Base-by-base conservation (phyloP, 1,140 invertebrate genomes). In the Maniola jurtina region DNA sequence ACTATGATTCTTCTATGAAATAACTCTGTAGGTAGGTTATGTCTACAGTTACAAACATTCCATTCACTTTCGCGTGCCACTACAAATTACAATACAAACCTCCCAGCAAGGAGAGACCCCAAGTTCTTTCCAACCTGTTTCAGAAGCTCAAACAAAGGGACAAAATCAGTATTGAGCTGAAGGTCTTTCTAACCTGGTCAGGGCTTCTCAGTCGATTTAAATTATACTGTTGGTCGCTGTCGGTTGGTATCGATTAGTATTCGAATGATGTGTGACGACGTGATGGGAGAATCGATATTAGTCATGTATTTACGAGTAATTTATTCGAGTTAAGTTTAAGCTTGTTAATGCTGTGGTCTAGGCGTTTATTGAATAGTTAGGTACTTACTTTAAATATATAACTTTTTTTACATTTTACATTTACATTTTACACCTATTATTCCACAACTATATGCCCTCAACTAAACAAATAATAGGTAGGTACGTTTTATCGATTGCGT, bases 311-410 rank as follows among this genome's bases (percentile, higher is more conserved):
- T 25, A 25, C 25, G 25, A 25, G 52, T 54, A 54, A 38, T 40
- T 40, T 35, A 38, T 57, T 40, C n/a, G 55, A 15, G 55, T 55
- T 57, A 57, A 57, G 14, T 38, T 38, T 57, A 57, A 56, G 54
- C 54, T n/a, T 33, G 48, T 52, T 56, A 56, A 56, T 36, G 54
- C 54, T 9, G 2, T n/a, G 2, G 54, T 56, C 54, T 36, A 56
- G 54, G 34, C 54, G 54, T 52, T 48, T 25, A 25, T 25, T n/a
- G n/a, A n/a, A 25, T 25, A 25, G 1, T 25, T 25, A 25, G 25
- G 1, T 25, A 25, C 4, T 25, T 25, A 25, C n/a, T n/a, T n/a
- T n/a, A n/a, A n/a, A n/a, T n/a, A n/a, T n/a, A n/a, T n/a, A n/a
- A n/a, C n/a, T n/a, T n/a, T n/a, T n/a, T n/a, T n/a, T n/a, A n/a